Conservation (phyloP, 2,888 invertebrate genomes). For the Drosophila antonietae region DNA sequence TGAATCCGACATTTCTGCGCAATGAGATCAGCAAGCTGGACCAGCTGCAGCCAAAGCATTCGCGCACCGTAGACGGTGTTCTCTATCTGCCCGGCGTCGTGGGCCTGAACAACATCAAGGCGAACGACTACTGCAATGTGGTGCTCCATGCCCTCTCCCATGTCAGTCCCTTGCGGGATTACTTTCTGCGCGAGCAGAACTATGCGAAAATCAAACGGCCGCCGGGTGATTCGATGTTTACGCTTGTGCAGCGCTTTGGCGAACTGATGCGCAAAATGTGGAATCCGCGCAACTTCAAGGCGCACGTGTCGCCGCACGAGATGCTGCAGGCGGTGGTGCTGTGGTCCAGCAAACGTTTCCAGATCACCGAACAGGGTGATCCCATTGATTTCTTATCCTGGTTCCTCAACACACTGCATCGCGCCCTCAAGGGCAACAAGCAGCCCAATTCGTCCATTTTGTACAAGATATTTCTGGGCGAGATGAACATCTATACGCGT, state of each 20-base stretch:
- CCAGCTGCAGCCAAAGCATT: conserved; percentile 88
- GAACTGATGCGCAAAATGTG: conserved; percentile 98
- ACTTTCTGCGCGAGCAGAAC: conserved; percentile 96
- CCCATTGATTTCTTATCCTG: conserved; percentile 99
- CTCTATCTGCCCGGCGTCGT: conserved; percentile 99
- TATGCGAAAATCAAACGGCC: conserved; percentile 95
- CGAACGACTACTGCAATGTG: conserved; percentile 99
- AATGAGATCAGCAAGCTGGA: conserved; percentile 94
- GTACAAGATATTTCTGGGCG: conserved; percentile 96
- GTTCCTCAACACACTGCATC: conserved; percentile 98
- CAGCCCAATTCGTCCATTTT: conserved; percentile 95
- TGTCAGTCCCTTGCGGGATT: conserved; percentile 96
- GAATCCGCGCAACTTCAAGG: conserved; percentile 99
- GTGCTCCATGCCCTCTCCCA: conserved; percentile 97
- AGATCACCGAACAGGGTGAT: conserved; percentile 99
- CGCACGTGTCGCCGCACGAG: conserved; percentile 99
- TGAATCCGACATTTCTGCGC: conserved; percentile 97
- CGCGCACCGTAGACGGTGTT: conserved; percentile 95
- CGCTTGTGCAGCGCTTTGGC: conserved; percentile 95
- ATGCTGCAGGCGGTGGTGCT: conserved; percentile 99
- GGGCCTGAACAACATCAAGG: conserved; percentile 99
- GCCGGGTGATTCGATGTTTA: conserved; percentile 96
- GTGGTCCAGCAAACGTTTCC: conserved; percentile 98
- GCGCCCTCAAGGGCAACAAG: conserved; percentile 96
- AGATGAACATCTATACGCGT: conserved; percentile 94